Conservation (phyloP, 2,797 vertebrate genomes). For the Halcyon smyrnensis region DNA sequence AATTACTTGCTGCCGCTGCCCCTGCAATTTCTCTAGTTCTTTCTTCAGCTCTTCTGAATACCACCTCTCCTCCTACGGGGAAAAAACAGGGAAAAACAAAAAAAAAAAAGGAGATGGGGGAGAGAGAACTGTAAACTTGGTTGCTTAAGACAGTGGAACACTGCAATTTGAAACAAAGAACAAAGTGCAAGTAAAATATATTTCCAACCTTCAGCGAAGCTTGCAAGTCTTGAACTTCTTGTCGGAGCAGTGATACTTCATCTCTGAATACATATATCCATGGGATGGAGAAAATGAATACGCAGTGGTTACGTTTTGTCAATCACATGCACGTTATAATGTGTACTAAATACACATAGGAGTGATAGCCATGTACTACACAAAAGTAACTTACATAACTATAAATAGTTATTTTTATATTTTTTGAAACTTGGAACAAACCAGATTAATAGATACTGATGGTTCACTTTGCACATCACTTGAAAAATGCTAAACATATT, state of each 20-base stretch:
- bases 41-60: conserved; percentile 98
- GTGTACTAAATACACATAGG: background rate
- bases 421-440: background rate
- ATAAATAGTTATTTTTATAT: background rate
- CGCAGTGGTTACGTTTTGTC: conserved; percentile 22
- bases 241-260: conserved; percentile 89
- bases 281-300: conserved; percentile 54
- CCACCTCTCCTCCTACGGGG: conserved; percentile 94
- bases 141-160: conserved; percentile 7
- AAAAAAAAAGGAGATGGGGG: background rate
- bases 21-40: conserved; percentile 97
- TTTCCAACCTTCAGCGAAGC: conserved; percentile 91
- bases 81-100: background rate
- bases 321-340: background rate
- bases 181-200: conserved; percentile 41
- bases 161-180: conserved; percentile 54
- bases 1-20: conserved; percentile 99
- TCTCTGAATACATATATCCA: conserved; percentile 81
- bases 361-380: background rate
- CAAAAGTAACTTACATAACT: background rate
- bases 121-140: conserved; percentile 21
- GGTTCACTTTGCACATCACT: background rate
- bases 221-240: conserved; percentile 96
- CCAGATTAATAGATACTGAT: background rate
- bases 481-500: background rate